Conservation (phyloP, 2,888 invertebrate genomes). For the Polia nebulosa region DNA sequence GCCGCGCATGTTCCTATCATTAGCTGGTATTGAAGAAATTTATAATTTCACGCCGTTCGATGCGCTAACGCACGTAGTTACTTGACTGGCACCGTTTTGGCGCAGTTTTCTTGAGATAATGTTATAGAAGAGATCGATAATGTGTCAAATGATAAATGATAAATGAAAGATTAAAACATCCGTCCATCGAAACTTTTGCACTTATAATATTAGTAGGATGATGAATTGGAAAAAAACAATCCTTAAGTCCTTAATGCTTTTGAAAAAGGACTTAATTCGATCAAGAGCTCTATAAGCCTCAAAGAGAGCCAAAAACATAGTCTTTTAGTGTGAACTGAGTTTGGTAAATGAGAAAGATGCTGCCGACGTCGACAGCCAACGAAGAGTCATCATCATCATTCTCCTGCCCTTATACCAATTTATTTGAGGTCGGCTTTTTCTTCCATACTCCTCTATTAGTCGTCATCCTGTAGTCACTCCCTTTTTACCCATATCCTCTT, state of each 20-base stretch:
- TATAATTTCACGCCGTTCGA: conserved; percentile 73
- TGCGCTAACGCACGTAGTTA: conserved; percentile 41
- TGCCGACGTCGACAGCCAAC: background rate
- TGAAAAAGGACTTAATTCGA: background rate
- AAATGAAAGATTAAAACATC: too few species aligned
- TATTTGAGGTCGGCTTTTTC: too few species aligned
- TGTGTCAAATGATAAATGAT: conserved; percentile 19
- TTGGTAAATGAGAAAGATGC: background rate
- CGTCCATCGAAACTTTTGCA: too few species aligned
- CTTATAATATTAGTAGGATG: too few species aligned
- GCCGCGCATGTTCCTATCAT: conserved; percentile 62
- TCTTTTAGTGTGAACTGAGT: too few species aligned
- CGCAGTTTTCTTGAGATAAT: conserved; percentile 43
- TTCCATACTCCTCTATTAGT: too few species aligned
- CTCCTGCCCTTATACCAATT: too few species aligned
- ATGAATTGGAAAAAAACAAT: background rate
- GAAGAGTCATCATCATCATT: too few species aligned
- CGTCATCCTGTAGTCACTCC: too few species aligned
- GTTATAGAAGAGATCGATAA: conserved; percentile 16
- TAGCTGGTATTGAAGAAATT: conserved; percentile 70
- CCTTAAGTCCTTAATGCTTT: background rate
- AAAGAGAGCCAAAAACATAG: background rate
- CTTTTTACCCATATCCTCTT: too few species aligned
- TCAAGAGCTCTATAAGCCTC: too few species aligned
- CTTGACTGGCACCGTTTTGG: conserved; percentile 42